Base-by-base conservation (phyloP, 2,797 vertebrate genomes). In the Chaetophractus vellerosus region DNA sequence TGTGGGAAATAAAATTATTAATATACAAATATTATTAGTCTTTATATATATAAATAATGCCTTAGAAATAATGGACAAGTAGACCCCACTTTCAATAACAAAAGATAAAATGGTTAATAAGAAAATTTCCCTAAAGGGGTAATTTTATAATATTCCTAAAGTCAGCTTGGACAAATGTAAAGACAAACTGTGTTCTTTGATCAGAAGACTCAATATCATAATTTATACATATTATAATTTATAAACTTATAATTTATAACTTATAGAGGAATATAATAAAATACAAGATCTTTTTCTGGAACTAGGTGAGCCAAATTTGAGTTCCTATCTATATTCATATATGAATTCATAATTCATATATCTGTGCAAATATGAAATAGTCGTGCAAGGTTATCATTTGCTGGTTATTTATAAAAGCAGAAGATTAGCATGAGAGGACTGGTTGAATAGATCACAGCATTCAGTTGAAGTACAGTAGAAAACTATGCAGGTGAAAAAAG, bases 41-140 rank as follows among this genome's bases (percentile, higher is more conserved):
- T 31, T 41, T 18, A 74, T 18, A 68, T 26, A 72, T 45, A 45
- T 45, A 45, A 11, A 92, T 41, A 76, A 21, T 83, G 61, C 69
- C 10, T 69, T 84, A 88, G 41, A 88, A 92, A 55, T 88, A 78
- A 92, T 78, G 31, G 45, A 45, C 36, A 78, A 63, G 31, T 36
- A 83, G 36, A 63, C 31, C 21, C 4, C 14, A 76, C 83, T 79
- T 79, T 78, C 31, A 76, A 45, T 55, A 72, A 72, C 57, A 91
- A 41, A 86, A 86, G 63, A 72, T 18, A 69, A 88, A 83, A n/a
- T 45, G 63, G 31, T 92, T 36, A 69, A 18, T 36, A 69, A 18
- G 59, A 61, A 61, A 26, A 52, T 28, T 71, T n/a, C 50, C 15
- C 33, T 75, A 63, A 31, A 63, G 31, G 36, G 74, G 68, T 36